Evolutionary conservation across 2,888 invertebrate genomes (phyloP).

Genomic region (Sinohyriopsis cumingii): DNA sequence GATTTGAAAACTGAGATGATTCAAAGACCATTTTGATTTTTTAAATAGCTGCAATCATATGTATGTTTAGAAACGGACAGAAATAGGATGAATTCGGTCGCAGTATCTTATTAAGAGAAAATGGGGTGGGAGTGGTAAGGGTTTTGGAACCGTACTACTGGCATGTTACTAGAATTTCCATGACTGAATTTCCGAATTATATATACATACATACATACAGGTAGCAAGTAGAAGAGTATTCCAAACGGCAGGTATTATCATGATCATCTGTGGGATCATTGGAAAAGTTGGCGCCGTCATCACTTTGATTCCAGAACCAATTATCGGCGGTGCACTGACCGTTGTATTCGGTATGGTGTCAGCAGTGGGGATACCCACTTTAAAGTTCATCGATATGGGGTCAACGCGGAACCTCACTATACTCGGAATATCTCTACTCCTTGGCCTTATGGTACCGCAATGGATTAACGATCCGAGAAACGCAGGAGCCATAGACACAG

Average conservation of each 20-base stretch:
- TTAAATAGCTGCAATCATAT: too few species aligned
- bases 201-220: constrained; percentile 43
- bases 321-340: constrained; percentile 70
- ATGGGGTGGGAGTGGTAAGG: too few species aligned
- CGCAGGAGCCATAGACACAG: constrained; percentile 52
- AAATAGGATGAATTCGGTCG: too few species aligned
- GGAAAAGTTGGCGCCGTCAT: constrained; percentile 73
- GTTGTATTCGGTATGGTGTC: constrained; percentile 67
- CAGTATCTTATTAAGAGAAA: too few species aligned
- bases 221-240: constrained; percentile 73
- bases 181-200: too few species aligned
- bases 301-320: constrained; percentile 74
- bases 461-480: constrained; percentile 50
- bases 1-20: too few species aligned
- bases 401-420: constrained; percentile 91
- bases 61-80: too few species aligned
- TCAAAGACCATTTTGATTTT: too few species aligned
- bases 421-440: constrained; percentile 88
- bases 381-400: constrained; percentile 80
- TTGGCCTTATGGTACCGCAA: constrained; percentile 78
- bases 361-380: constrained; percentile 66
- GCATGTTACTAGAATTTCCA: too few species aligned
- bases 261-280: constrained; percentile 71
- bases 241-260: constrained; percentile 70
- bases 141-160: too few species aligned